A percentile compares a stretch with the other conserved stretches of the same genome.
Conservation (phyloP, 2,888 invertebrate species). For the Drosophila siamana region DNA sequence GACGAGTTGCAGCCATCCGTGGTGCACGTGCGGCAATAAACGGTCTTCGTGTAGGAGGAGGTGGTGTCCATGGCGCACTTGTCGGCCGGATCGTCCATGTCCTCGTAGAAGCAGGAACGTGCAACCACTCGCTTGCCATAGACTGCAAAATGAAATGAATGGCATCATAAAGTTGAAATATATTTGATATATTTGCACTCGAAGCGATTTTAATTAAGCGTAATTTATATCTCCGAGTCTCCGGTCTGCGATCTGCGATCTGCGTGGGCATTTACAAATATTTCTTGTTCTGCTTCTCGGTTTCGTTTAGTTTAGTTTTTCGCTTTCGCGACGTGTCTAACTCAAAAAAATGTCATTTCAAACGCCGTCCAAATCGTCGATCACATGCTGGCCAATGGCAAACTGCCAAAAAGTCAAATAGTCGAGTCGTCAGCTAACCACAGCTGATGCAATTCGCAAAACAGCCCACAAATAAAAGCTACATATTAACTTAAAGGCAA, state of each 20-base stretch:
- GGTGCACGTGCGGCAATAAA: slow-evolving; percentile 85
- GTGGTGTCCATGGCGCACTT: slow-evolving; percentile 83
- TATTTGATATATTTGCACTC: slow-evolving; percentile 28
- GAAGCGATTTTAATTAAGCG: slow-evolving; percentile 55
- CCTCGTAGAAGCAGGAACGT: slow-evolving; percentile 85
- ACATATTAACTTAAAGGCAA: slow-evolving; percentile 1
- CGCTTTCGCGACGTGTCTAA: slow-evolving; percentile 25
- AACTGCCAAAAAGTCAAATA: slow-evolving; percentile 54
- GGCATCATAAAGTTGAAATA: slow-evolving; percentile 34
- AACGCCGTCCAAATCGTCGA: slow-evolving; percentile 63
- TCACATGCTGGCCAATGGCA: slow-evolving; percentile 54
- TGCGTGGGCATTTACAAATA: slow-evolving; percentile 63
- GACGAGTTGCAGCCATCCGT: slow-evolving; percentile 85
- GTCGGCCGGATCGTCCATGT: slow-evolving; percentile 83
- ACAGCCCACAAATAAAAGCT: slow-evolving; percentile 8
- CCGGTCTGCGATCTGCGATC: slow-evolving; percentile 38
- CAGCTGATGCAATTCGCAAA: slow-evolving; percentile 47
- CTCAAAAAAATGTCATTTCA: slow-evolving; percentile 67
- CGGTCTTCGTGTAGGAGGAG: slow-evolving; percentile 84
- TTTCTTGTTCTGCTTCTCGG: slow-evolving; percentile 10
- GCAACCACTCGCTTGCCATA: slow-evolving; percentile 85
- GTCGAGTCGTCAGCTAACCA: slow-evolving; percentile 40
- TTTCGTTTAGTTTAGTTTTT: slow-evolving; percentile 10
- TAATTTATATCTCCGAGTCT: slow-evolving; percentile 46
- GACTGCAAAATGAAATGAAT: slow-evolving; percentile 78